A percentile compares a stretch with the other conserved stretches of the same genome.
These are phyloP conservation scores for Pteronotus mesoamericanus DNA, from an alignment of 2,797 vertebrate species.

Conservation along the genomic window DNA sequence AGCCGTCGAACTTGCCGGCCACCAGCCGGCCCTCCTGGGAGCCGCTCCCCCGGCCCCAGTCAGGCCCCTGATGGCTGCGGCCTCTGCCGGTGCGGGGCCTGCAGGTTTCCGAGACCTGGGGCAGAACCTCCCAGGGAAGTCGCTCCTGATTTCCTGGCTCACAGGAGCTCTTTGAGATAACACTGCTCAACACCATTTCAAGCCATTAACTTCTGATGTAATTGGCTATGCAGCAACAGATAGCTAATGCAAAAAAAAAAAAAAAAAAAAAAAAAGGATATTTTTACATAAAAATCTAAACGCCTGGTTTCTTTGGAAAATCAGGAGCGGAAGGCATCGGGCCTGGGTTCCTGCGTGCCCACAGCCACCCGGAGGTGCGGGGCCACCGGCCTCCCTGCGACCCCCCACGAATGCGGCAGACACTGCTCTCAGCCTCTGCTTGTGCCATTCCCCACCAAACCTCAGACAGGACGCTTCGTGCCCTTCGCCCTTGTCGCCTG, in stretches of 20 bases:
- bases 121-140: not conserved
- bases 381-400: too few relatives aligned
- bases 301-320: not conserved
- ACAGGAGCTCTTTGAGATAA: not conserved
- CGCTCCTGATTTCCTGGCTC: not conserved
- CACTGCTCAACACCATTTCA: not conserved
- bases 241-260: not conserved
- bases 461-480: not conserved
- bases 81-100: not conserved
- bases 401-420: accelerated
- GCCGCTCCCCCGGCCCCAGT: not conserved
- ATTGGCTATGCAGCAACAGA: not conserved
- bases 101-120: not conserved
- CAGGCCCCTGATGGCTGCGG: accelerated
- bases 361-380: too few relatives aligned
- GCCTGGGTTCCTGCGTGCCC: not conserved
- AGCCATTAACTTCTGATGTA: not conserved
- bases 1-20: not conserved
- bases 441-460: too few relatives aligned
- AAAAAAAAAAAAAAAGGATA: not conserved
- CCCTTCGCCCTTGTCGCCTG: not conserved
- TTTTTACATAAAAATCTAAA: not conserved
- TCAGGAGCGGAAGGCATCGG: not conserved
- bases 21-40: too few relatives aligned
- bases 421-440: not conserved